Percentiles rank a stretch among this genome's conserved stretches.
phyloP scores from a whole-genome alignment of 1,140 invertebrate species.

The Ips nitidus region DNA sequence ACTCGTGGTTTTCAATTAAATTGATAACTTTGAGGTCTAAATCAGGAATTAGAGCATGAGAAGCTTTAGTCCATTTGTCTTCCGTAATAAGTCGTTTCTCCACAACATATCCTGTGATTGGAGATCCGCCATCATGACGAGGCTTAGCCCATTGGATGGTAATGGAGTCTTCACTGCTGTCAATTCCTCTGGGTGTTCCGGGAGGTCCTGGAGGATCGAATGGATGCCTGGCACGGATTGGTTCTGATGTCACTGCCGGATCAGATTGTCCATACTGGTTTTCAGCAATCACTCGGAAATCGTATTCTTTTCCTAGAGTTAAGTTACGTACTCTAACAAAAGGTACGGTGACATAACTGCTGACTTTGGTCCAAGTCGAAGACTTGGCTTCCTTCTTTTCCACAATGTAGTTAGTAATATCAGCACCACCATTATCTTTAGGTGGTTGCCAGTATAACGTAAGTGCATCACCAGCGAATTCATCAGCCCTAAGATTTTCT shows the following conservation, averaged over 20 bases:
- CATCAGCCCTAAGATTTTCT: conserved; percentile 83
- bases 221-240: conserved; percentile 92
- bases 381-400: conserved; percentile 88
- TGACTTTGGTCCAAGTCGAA: conserved; percentile 85
- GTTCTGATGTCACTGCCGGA: conserved; percentile 81
- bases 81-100: conserved; percentile 89
- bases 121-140: conserved; percentile 88
- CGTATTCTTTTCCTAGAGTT: conserved; percentile 87
- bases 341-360: conserved; percentile 87
- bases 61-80: conserved; percentile 89
- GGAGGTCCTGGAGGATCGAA: conserved; percentile 90
- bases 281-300: conserved; percentile 97
- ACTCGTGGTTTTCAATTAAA: conserved; percentile 92
- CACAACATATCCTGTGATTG: conserved; percentile 88
- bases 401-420: conserved; percentile 95
- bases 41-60: conserved; percentile 79
- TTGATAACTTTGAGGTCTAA: conserved; percentile 80
- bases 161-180: conserved; percentile 91
- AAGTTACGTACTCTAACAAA: conserved; percentile 89
- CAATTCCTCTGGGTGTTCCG: conserved; percentile 80
- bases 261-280: conserved; percentile 96
- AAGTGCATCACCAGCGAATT: conserved; percentile 93
- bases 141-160: conserved; percentile 93
- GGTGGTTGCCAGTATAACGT: conserved; percentile 96
- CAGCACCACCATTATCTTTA: conserved; percentile 92